Evolutionary conservation across 2,113 vertebrate genomes (phyloP).

Genomic region (Calypte anna): DNA sequence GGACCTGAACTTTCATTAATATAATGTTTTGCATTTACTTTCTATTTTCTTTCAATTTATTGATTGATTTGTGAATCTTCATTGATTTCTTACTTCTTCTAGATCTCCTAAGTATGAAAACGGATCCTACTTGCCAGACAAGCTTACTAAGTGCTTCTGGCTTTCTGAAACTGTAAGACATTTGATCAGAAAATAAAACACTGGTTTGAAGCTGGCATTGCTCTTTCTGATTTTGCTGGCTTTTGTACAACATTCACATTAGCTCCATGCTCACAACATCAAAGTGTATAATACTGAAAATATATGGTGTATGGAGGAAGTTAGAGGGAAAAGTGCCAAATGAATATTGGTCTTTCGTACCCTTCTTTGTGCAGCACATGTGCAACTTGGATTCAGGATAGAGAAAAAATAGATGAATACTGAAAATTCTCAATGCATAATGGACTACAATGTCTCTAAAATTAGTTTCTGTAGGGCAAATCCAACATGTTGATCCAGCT

Average conservation of each 20-base stretch:
- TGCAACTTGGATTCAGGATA: neutral
- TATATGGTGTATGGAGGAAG: neutral
- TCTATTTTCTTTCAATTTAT: neutral
- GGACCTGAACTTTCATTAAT: neutral
- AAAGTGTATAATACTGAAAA: neutral
- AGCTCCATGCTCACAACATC: slow-evolving; percentile 7
- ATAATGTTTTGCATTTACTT: neutral
- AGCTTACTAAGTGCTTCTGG: slow-evolving; percentile 28
- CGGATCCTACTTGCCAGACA: neutral
- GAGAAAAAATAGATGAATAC: neutral
- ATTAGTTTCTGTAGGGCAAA: neutral
- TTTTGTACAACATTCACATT: slow-evolving; percentile 8
- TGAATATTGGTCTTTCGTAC: slow-evolving; percentile 17
- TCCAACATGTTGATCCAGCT: neutral
- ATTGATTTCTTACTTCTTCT: neutral
- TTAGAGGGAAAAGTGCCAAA: neutral
- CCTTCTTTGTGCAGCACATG: neutral
- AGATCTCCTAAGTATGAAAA: neutral
- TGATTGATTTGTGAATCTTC: neutral
- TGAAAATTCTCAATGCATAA: neutral
- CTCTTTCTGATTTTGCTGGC: slow-evolving; percentile 32
- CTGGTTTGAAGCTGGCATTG: neutral
- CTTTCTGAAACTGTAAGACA: slow-evolving; percentile 13
- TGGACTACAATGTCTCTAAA: neutral
- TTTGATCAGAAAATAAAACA: slow-evolving; percentile 52